phyloP scores from a whole-genome alignment of 2,113 vertebrate genomes.

The Brienomyrus longianalis region DNA sequence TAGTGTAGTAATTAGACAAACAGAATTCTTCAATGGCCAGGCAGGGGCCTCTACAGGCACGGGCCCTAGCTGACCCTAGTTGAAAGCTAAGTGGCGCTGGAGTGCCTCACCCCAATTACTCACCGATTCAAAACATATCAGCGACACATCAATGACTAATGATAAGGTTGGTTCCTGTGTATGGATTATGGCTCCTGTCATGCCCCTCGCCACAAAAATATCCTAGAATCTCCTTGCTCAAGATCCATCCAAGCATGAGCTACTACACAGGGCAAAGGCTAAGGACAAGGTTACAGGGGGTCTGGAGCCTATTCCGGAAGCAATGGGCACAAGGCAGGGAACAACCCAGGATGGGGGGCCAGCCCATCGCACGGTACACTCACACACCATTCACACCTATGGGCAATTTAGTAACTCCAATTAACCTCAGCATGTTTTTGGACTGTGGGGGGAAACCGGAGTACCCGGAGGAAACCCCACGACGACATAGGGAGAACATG shows the following conservation, averaged over 20 bases:
- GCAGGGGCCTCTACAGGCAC: background rate
- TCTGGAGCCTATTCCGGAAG: no score
- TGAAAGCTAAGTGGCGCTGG: background rate
- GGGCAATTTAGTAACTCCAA: no score
- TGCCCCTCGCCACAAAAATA: background rate
- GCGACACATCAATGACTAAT: background rate
- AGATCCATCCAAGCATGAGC: background rate
- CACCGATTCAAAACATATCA: background rate
- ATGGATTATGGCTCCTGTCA: background rate
- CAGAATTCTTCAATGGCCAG: background rate
- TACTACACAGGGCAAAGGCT: background rate
- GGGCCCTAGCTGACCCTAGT: background rate
- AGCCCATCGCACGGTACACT: no score
- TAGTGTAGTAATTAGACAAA: background rate
- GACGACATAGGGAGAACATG: no score
- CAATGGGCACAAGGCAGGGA: no score
- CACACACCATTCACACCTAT: no score
- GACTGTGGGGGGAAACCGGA: no score
- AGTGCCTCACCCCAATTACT: background rate
- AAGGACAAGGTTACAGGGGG: background rate
- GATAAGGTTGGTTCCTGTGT: background rate
- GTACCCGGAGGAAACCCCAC: no score
- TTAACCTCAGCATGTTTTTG: no score
- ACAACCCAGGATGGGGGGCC: no score
- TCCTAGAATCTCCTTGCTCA: background rate